Percentiles rank a stretch among this genome's conserved stretches.
phyloP scores from a whole-genome alignment of 2,888 invertebrate species.

The Pristionchus arcanus region DNA sequence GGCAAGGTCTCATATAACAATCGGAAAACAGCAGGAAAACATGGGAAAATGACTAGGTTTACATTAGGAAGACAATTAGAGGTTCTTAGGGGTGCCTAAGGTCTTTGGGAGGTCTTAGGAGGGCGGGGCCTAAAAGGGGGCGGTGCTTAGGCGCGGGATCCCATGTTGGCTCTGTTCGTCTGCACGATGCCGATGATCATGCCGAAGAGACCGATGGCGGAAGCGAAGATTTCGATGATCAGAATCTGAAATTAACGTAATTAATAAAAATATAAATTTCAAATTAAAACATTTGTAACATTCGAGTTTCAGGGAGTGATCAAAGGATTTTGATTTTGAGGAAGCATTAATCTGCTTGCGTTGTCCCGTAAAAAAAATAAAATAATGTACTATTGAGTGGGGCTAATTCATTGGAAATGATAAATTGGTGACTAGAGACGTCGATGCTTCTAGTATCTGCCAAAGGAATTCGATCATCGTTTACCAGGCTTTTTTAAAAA shows the following conservation, averaged over 20 bases:
- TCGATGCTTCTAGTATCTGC: too few relatives aligned
- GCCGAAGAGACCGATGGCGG: slow-evolving; percentile 98
- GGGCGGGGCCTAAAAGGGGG: neutral
- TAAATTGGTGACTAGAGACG: too few relatives aligned
- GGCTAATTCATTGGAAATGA: too few relatives aligned
- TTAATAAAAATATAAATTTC: neutral
- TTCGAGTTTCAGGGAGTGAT: too few relatives aligned
- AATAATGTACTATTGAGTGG: too few relatives aligned
- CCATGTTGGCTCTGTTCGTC: slow-evolving; percentile 72
- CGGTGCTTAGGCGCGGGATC: slow-evolving; percentile 61
- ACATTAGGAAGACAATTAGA: neutral
- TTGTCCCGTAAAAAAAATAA: too few relatives aligned
- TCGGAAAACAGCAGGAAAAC: neutral
- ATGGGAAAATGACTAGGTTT: slow-evolving; percentile 23
- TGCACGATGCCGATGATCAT: slow-evolving; percentile 92
- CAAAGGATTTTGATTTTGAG: too few relatives aligned
- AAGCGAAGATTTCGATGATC: slow-evolving; percentile 98
- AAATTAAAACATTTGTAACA: too few relatives aligned
- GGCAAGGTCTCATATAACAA: neutral
- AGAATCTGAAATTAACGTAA: slow-evolving; percentile 84
- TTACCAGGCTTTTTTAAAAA: too few relatives aligned
- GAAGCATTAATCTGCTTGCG: too few relatives aligned
- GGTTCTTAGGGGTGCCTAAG: slow-evolving; percentile 36
- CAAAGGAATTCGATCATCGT: too few relatives aligned
- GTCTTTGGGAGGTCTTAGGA: neutral